Evolutionary conservation across 2,113 vertebrate species (phyloP), one percentile per base, ranked within the genome.

Genomic region (Sus scrofa): DNA sequence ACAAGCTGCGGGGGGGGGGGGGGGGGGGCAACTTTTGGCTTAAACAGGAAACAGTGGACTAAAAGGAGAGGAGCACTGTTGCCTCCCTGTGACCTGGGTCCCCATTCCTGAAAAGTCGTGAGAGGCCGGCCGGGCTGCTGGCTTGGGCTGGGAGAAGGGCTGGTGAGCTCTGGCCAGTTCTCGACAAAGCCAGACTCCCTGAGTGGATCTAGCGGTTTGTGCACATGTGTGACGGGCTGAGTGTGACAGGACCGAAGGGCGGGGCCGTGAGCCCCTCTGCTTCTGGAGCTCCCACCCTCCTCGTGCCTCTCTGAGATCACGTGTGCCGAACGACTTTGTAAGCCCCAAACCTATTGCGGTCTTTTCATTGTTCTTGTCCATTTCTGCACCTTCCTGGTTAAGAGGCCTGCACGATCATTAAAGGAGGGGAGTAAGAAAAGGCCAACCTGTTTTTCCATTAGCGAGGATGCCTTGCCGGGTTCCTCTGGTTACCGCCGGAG

Each of bases 371-470:
- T 92, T 37, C 52, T 16, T 34, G 8, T 52, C 75, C 58, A 1
- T 94, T 91, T 88, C 83, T 95, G 63, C 19, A 50, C 89, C 58
- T 56, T 95, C 54, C 1, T 54, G 18, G 63, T 12, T 30, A 86
- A 84, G 62, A 70, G 89, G 50, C 37, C 30, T 68, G 27, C 30
- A 70, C 24, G 75, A 65, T 71, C 37, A 92, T 73, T 70, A 84
- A 81, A 70, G 54, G 52, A 14, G 58, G 89, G n/a, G 16, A 18
- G 20, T 26, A 26, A 6, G 22, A 54, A 52, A 34, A 32, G 62
- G 58, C 73, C 93, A 78, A 89, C 91, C 79, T 86, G 90, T 86
- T 94, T 96, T 93, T 77, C 82, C 67, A 14, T 24, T 14, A 32
- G 82, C 73, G 77, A 78, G 63, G 39, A 86, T 44, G 37, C 9